A percentile compares a stretch with the other conserved stretches of the same genome.
Evolutionary conservation across 1,140 invertebrate species (phyloP).

Genomic region (Sarcophaga bullata): DNA sequence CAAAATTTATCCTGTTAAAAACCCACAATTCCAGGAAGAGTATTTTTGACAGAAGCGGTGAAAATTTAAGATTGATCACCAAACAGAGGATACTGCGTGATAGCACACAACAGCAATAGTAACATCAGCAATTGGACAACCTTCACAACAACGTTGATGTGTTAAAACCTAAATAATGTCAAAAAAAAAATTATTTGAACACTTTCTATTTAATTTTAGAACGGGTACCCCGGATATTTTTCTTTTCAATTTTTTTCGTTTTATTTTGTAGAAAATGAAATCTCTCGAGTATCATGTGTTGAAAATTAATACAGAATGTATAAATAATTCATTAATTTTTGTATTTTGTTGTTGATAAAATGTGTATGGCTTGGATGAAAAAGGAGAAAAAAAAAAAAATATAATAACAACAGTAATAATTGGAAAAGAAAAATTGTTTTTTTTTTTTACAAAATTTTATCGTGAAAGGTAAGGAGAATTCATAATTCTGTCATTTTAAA

Average conservation of each 20-base stretch:
- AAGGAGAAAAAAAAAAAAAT: too few relatives aligned
- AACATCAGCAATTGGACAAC: neutral
- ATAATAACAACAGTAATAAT: too few relatives aligned
- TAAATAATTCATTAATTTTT: conserved; percentile 31
- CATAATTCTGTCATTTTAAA: too few relatives aligned
- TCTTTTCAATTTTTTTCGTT: neutral
- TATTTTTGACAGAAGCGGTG: conserved; percentile 64
- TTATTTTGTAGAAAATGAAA: neutral
- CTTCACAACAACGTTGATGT: neutral
- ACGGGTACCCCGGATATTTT: neutral
- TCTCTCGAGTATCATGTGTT: conserved; percentile 1
- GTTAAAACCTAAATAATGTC: conserved; percentile 46
- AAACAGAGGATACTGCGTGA: conserved; percentile 52
- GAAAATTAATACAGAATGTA: conserved; percentile 4
- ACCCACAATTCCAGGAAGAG: neutral
- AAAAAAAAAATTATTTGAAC: conserved; percentile 39
- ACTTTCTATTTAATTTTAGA: neutral
- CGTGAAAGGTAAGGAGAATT: too few relatives aligned
- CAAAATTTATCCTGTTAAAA: neutral
- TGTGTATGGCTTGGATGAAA: too few relatives aligned
- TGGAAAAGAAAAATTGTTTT: too few relatives aligned
- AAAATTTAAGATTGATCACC: conserved; percentile 66
- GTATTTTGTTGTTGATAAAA: neutral
- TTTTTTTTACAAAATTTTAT: too few relatives aligned
- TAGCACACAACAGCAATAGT: conserved; percentile 1